A percentile compares a stretch with the other conserved stretches of the same genome.
Evolutionary conservation across 2,888 invertebrate species (phyloP).

Genomic region (Lithophane semibrunnea): DNA sequence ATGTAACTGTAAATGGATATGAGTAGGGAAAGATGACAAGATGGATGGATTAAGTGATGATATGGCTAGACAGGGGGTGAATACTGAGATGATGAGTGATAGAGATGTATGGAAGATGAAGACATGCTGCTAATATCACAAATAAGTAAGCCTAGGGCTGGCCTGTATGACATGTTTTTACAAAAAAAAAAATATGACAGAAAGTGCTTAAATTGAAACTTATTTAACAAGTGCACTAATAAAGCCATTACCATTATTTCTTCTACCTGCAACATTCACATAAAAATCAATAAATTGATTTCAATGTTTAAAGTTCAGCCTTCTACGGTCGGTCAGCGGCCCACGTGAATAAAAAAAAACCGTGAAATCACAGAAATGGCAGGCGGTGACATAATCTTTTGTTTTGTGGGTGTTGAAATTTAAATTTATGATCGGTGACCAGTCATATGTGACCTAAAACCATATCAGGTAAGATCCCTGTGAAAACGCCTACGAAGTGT

Average conservation of each 20-base stretch:
- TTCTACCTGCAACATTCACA: slow-evolving; percentile 22
- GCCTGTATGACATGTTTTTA: background rate
- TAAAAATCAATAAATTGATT: slow-evolving; percentile 31
- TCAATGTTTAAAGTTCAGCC: slow-evolving; percentile 47
- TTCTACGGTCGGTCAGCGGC: slow-evolving; percentile 45
- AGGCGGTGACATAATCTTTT: slow-evolving; percentile 64
- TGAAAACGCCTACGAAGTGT: slow-evolving; percentile 55
- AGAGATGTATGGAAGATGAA: background rate
- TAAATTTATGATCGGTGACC: slow-evolving; percentile 62
- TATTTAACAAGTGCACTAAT: slow-evolving; percentile 16
- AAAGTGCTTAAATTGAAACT: background rate
- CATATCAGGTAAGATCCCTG: slow-evolving; percentile 63
- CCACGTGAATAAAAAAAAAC: slow-evolving; percentile 58
- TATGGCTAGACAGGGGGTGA: background rate
- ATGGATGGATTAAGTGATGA: background rate
- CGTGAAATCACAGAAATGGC: slow-evolving; percentile 59
- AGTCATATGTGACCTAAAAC: slow-evolving; percentile 61
- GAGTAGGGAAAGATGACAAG: background rate
- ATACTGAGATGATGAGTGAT: background rate
- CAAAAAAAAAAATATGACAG: background rate
- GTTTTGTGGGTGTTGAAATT: slow-evolving; percentile 66
- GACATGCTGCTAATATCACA: too few species aligned
- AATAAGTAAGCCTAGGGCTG: background rate
- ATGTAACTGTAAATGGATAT: too few species aligned
- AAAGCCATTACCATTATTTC: slow-evolving; percentile 32